phyloP scores from a whole-genome alignment of 2,888 invertebrate genomes.

The Himalopsyche anomala region DNA sequence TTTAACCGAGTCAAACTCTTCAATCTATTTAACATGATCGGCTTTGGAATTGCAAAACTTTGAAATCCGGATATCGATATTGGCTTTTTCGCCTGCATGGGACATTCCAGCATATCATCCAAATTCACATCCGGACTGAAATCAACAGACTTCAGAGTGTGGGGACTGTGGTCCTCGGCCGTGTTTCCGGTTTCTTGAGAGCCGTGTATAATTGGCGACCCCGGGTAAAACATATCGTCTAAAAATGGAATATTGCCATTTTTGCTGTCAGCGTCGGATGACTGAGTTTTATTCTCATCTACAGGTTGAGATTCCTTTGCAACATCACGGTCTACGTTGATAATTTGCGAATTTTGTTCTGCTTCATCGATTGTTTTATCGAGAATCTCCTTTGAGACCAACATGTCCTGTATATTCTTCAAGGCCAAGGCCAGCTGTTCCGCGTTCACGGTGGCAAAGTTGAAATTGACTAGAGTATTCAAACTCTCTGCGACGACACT shows the following conservation, averaged over 20 bases:
- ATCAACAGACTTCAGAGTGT: neutral
- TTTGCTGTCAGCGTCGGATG: constrained; percentile 67
- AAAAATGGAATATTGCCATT: constrained; percentile 74
- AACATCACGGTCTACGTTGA: constrained; percentile 71
- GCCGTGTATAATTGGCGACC: constrained; percentile 68
- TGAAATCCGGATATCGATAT: constrained; percentile 74
- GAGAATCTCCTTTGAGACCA: constrained; percentile 55
- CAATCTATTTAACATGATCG: constrained; percentile 74
- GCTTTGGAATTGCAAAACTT: constrained; percentile 76
- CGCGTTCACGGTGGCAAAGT: constrained; percentile 71
- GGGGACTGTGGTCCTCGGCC: neutral
- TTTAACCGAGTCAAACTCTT: constrained; percentile 68
- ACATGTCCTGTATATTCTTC: constrained; percentile 73
- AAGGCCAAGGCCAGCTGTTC: constrained; percentile 73
- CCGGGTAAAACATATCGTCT: constrained; percentile 76
- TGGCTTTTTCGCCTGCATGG: constrained; percentile 22
- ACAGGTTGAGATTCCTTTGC: constrained; percentile 68
- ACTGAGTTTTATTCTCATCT: constrained; percentile 72
- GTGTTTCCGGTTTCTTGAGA: too few relatives aligned
- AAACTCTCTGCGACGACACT: neutral
- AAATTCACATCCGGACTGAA: constrained; percentile 68
- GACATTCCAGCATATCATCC: constrained; percentile 68
- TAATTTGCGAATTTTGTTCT: constrained; percentile 66
- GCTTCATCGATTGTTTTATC: constrained; percentile 66
- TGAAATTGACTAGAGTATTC: constrained; percentile 68